Conservation (phyloP, 1,140 invertebrate species). For the Lasioglossum albipes region DNA sequence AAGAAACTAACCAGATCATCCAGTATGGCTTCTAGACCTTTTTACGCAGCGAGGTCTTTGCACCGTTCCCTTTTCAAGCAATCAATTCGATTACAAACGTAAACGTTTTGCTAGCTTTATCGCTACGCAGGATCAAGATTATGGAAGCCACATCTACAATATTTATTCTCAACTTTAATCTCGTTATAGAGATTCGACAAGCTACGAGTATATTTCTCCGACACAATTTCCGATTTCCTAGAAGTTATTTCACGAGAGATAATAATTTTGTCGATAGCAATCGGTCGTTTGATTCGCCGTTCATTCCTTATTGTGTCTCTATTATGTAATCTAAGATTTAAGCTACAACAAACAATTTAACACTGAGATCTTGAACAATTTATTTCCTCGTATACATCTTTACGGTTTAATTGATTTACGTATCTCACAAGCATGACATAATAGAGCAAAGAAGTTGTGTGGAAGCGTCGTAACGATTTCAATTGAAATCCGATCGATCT, state of each 20-base stretch:
- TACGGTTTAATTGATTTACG: neutral
- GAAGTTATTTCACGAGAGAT: too few relatives aligned
- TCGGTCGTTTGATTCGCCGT: neutral
- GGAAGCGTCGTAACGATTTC: neutral
- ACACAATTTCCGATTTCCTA: too few relatives aligned
- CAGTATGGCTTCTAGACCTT: constrained; percentile 36
- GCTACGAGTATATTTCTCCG: too few relatives aligned
- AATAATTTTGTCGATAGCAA: neutral
- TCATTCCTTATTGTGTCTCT: neutral
- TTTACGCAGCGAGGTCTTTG: constrained; percentile 26
- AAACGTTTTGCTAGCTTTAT: neutral
- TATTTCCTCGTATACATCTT: too few relatives aligned
- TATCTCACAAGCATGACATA: neutral
- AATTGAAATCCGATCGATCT: too few relatives aligned
- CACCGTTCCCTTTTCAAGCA: neutral
- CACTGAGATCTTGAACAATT: neutral
- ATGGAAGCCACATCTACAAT: neutral
- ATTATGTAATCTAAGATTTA: too few relatives aligned
- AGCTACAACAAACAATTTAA: too few relatives aligned
- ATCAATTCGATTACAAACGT: neutral
- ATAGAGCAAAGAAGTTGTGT: neutral
- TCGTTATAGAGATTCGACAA: too few relatives aligned
- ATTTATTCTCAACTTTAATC: neutral
- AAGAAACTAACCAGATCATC: constrained; percentile 47
- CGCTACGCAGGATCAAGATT: neutral